Evolutionary conservation across 2,888 invertebrate species (phyloP).

Genomic region (Aspidapion aeneum): DNA sequence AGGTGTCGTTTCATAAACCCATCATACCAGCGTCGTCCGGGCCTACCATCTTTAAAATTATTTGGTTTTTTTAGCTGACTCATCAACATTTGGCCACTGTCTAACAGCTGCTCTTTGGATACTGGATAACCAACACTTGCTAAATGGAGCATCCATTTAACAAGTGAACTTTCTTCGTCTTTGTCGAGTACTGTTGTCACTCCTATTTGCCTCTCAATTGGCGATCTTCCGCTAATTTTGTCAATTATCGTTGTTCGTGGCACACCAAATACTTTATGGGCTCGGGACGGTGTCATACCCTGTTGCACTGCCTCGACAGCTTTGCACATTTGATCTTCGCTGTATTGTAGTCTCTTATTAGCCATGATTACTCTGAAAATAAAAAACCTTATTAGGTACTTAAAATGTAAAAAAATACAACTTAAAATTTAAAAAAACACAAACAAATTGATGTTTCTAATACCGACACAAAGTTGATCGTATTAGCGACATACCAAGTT

Average conservation of each 20-base stretch:
- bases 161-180: not conserved
- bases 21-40: not conserved
- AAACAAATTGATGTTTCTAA: too few relatives aligned
- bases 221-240: too few relatives aligned
- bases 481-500: too few relatives aligned
- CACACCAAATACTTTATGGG: not conserved
- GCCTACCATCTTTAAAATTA: not conserved
- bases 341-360: too few relatives aligned
- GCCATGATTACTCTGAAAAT: too few relatives aligned
- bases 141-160: not conserved
- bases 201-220: not conserved
- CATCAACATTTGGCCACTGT: not conserved
- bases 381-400: too few relatives aligned
- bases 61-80: not conserved
- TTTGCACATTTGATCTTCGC: too few relatives aligned
- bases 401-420: too few relatives aligned
- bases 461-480: too few relatives aligned
- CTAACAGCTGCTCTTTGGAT: not conserved
- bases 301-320: too few relatives aligned
- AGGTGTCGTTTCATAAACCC: not conserved
- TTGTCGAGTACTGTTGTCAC: not conserved
- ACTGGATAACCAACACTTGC: not conserved
- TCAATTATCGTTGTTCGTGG: not conserved
- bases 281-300: not conserved
- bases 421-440: too few relatives aligned